These are phyloP conservation scores for Stenodema calcarata DNA, from an alignment of 2,888 invertebrate genomes.

Conservation along the genomic window DNA sequence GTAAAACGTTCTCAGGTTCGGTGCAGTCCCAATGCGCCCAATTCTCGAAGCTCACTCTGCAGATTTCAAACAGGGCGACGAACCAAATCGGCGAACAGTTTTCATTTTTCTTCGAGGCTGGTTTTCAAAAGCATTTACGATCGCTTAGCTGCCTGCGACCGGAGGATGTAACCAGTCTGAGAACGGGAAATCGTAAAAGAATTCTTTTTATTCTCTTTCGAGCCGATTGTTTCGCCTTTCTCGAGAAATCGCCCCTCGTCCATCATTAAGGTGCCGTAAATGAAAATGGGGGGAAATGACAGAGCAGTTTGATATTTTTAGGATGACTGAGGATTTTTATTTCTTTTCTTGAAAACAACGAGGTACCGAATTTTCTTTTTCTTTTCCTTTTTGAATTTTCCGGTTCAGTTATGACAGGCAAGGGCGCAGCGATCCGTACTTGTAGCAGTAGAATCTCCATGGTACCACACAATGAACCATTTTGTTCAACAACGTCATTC, in stretches of 20 bases:
- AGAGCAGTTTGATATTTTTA: not conserved
- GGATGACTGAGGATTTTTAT: not conserved
- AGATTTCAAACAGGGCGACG: not conserved
- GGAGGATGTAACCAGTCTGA: not conserved
- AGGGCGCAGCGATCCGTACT: not conserved
- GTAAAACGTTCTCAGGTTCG: not conserved
- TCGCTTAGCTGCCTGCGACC: not conserved
- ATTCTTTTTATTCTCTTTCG: not conserved
- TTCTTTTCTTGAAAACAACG: not conserved
- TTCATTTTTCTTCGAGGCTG: not conserved
- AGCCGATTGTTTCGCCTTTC: not conserved
- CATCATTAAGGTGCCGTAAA: not conserved
- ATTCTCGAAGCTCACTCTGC: not conserved
- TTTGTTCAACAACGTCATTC: no score
- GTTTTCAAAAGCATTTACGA: not conserved
- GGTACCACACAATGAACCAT: no score
- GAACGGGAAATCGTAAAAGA: not conserved
- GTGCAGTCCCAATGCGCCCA: not conserved
- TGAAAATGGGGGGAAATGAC: not conserved
- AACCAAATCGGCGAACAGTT: not conserved
- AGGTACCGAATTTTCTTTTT: not conserved
- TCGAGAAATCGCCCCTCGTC: not conserved
- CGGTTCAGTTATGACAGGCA: not conserved
- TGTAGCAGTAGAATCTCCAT: no score
- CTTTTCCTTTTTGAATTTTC: not conserved